Percentiles rank a stretch among this genome's conserved stretches.
Evolutionary conservation across 2,113 vertebrate genomes (phyloP).

Genomic region (Podocnemis expansa): DNA sequence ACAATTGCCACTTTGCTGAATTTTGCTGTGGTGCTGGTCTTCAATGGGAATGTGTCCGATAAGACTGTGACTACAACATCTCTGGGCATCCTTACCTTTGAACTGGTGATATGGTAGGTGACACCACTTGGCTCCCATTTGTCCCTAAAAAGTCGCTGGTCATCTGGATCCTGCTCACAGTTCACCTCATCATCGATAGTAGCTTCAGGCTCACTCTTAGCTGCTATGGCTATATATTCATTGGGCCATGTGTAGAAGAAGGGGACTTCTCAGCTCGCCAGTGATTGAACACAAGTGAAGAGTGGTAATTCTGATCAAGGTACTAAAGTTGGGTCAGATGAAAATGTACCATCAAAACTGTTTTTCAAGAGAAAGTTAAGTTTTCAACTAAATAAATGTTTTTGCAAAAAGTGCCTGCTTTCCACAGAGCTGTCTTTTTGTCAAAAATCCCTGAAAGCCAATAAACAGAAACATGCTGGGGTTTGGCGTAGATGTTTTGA

Average conservation of each 20-base stretch:
- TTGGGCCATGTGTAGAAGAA: background rate
- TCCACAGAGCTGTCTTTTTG: background rate
- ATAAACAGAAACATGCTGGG: background rate
- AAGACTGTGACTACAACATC: conserved; percentile 75
- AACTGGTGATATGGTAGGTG: conserved; percentile 79
- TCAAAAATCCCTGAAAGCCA: background rate
- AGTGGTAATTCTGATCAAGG: background rate
- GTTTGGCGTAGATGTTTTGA: background rate
- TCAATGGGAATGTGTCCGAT: conserved; percentile 68
- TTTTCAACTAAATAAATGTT: background rate
- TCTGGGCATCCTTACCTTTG: conserved; percentile 80
- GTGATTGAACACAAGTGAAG: background rate
- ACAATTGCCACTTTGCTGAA: conserved; percentile 84
- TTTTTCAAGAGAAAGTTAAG: background rate
- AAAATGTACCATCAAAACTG: too few species aligned
- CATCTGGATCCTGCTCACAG: background rate
- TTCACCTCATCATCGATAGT: too few species aligned
- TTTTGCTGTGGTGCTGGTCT: conserved; percentile 77
- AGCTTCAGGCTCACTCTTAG: background rate
- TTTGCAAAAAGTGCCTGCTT: background rate
- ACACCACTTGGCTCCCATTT: rapidly evolving
- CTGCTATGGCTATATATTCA: background rate
- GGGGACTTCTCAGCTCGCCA: background rate
- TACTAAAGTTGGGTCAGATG: background rate
- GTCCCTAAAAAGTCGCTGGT: background rate